These are phyloP conservation scores for Drosophila arizonae DNA, from an alignment of 1,140 invertebrate species.

Conservation along the genomic window DNA sequence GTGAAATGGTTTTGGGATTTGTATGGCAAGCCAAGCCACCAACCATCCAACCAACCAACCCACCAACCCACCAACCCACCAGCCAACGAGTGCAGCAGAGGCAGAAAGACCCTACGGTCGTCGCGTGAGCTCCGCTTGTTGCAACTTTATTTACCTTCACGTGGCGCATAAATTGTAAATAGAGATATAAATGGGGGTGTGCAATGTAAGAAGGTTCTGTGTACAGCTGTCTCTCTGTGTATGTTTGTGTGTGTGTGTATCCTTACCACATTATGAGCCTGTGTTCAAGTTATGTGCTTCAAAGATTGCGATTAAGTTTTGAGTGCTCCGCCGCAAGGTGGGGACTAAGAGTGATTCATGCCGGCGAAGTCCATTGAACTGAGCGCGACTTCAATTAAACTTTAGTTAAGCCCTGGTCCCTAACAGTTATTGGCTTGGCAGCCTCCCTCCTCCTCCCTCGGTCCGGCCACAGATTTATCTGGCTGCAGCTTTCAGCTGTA, in stretches of 20 bases:
- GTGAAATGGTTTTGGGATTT: slow-evolving; percentile 82
- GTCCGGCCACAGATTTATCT: slow-evolving; percentile 1
- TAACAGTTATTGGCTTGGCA: slow-evolving; percentile 1
- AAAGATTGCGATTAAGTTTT: slow-evolving; percentile 22
- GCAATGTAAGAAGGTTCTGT: slow-evolving; percentile 24
- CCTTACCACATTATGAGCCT: slow-evolving; percentile 51
- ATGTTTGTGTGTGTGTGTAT: slow-evolving; percentile 15
- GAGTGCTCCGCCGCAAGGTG: slow-evolving; percentile 5
- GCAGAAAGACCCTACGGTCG: slow-evolving; percentile 34
- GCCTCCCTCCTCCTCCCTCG: neutral
- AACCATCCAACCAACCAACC: slow-evolving; percentile 54
- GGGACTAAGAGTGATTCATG: slow-evolving; percentile 20
- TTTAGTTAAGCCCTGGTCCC: neutral
- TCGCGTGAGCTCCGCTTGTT: slow-evolving; percentile 65
- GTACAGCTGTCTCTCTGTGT: neutral
- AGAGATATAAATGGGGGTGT: slow-evolving; percentile 58
- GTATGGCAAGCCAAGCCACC: slow-evolving; percentile 58
- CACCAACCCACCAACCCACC: neutral
- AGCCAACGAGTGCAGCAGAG: slow-evolving; percentile 28
- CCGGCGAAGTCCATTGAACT: slow-evolving; percentile 64
- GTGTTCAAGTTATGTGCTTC: slow-evolving; percentile 31
- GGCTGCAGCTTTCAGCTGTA: slow-evolving; percentile 16
- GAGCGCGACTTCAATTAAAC: slow-evolving; percentile 31
- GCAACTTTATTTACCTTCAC: slow-evolving; percentile 77
- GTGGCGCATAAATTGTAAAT: slow-evolving; percentile 72